Evolutionary conservation across 2,113 vertebrate genomes (phyloP).

Genomic region (Bagarius yarrelli): DNA sequence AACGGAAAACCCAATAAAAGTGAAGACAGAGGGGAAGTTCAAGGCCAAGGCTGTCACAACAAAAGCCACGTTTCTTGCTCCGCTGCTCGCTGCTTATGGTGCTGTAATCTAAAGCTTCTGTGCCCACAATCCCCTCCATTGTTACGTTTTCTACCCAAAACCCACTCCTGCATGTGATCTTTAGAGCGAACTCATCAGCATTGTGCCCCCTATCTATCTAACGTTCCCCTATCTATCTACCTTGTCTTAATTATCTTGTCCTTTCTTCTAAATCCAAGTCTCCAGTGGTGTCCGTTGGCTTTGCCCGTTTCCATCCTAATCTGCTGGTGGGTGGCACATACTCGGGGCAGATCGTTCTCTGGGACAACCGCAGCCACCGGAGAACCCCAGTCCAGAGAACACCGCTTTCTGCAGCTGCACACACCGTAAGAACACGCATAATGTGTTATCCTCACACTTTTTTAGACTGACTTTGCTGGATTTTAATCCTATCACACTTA

Average conservation of each 20-base stretch:
- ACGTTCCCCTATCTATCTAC: constrained; percentile 7
- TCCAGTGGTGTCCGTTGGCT: constrained; percentile 93
- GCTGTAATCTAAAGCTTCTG: constrained; percentile 73
- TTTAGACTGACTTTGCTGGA: neutral
- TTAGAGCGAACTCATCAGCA: constrained; percentile 22
- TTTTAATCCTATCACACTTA: neutral
- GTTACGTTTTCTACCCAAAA: constrained; percentile 53
- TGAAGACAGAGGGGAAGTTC: constrained; percentile 56
- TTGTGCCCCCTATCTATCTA: constrained; percentile 12
- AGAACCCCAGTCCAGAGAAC: constrained; percentile 94
- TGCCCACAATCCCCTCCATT: constrained; percentile 69
- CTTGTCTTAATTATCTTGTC: constrained; percentile 39
- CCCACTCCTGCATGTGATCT: constrained; percentile 18
- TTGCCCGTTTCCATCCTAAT: constrained; percentile 96
- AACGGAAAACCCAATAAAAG: constrained; percentile 63
- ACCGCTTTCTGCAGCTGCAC: constrained; percentile 91
- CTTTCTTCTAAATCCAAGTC: constrained; percentile 74
- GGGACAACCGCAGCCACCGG: constrained; percentile 96
- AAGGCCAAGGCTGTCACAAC: constrained; percentile 70
- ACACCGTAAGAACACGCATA: constrained; percentile 80
- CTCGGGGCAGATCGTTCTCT: constrained; percentile 94
- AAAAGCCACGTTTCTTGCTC: constrained; percentile 70
- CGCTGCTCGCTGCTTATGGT: constrained; percentile 69
- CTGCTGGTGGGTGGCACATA: constrained; percentile 93
- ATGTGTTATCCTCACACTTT: neutral